A percentile compares a stretch with the other conserved stretches of the same genome.
Conservation (phyloP, 2,888 invertebrate species). For the Macrosiphum euphorbiae region DNA sequence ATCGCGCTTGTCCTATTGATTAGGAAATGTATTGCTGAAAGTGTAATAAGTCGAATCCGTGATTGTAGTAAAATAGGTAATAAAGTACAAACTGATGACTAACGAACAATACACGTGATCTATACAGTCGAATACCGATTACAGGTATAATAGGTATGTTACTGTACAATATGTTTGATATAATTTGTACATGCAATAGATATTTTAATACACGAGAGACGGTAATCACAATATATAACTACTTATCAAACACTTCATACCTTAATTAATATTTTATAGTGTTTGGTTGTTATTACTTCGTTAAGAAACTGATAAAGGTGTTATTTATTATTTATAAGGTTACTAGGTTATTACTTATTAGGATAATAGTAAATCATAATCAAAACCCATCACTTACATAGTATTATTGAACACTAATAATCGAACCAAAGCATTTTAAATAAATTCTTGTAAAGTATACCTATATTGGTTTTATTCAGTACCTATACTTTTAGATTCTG, state of each 20-base stretch:
- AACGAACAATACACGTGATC: not conserved
- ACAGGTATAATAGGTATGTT: too few relatives aligned
- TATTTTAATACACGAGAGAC: not conserved
- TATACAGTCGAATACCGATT: not conserved
- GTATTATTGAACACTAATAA: not conserved
- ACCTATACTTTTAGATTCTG: too few relatives aligned
- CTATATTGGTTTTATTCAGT: not conserved
- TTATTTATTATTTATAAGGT: not conserved
- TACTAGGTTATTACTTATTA: not conserved
- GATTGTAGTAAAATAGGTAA: not conserved
- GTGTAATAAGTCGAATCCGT: not conserved
- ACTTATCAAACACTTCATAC: not conserved
- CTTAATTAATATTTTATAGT: not conserved
- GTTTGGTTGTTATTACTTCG: not conserved
- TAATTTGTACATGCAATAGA: not conserved
- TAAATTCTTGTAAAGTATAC: not conserved
- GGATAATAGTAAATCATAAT: not conserved
- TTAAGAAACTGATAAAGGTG: not conserved
- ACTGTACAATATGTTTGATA: not conserved
- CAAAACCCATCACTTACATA: not conserved
- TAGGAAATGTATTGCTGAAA: not conserved
- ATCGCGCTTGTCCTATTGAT: not conserved
- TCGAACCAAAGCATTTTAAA: not conserved
- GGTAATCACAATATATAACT: not conserved
- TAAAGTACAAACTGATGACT: not conserved